Base-by-base conservation (phyloP, 2,888 invertebrate species). In the Idaea aversata region DNA sequence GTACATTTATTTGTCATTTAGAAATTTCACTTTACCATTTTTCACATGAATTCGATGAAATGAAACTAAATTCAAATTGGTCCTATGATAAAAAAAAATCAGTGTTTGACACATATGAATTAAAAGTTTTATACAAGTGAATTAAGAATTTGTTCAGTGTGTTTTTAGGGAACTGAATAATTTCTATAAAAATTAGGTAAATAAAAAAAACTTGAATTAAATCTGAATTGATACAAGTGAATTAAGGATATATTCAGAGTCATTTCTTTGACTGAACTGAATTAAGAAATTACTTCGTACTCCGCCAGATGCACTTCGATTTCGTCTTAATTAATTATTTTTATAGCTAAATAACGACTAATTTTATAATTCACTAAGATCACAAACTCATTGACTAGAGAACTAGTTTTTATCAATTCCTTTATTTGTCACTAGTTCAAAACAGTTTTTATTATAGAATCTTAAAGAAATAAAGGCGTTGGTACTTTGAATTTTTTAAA, bases 1-100 rank as follows among this genome's bases (percentile, higher is more conserved):
- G 80, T 88, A 88, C 86, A 87, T 78, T 88, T 88, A 88, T 87
- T 88, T 88, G 83, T 88, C 85, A 86, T 88, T 90, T 90, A 89
- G 88, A 89, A 89, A 86, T 88, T 85, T 86, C 87, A 88, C 88
- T 89, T 88, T 88, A 88, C 88, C 88, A 75, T 81, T 77, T 74
- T 71, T 77, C 72, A 65, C 64, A 71, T 75, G 68, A 63, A 72
- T 74, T 72, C 72, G 70, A 78, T 47, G 47, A 47, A 47, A 47
- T 47, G 25, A 47, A 47, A 47, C 47, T 47, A 74, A 72, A 69
- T 38, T 70, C 70, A 71, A 63, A 72, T 73, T 71, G 25, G 60
- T 57, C 47, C 47, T 25, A 38, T 63, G n/a, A 59, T 36, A 13
- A 10, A 60, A 47, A 47, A 3, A 6, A 47, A 47, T 25, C 25